Percentiles rank a stretch among this genome's conserved stretches.
phyloP scores from a whole-genome alignment of 2,113 vertebrate genomes.

The Aegithalos caudatus region DNA sequence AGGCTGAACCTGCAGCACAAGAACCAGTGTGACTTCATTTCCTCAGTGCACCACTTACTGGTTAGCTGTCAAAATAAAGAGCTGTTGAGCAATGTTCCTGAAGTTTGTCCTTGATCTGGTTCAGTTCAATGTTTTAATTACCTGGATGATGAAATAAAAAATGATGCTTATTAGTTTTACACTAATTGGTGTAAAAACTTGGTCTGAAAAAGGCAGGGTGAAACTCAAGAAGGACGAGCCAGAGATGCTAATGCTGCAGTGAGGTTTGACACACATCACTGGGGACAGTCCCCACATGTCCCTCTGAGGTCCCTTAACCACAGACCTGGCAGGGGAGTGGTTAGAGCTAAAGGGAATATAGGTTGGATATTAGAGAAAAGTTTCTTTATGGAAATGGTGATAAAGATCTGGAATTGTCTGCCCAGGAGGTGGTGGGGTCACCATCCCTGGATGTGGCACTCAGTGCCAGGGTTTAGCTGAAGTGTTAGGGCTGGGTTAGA shows the following conservation, averaged over 20 bases:
- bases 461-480: not conserved
- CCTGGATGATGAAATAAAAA: conserved; percentile 32
- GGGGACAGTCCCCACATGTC: not conserved
- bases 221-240: not conserved
- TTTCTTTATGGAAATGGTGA: too few relatives aligned
- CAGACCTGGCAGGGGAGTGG: not conserved
- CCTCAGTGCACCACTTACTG: not conserved
- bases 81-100: not conserved
- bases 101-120: conserved; percentile 60
- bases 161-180: not conserved
- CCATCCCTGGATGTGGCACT: not conserved
- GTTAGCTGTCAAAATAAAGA: not conserved
- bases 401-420: not conserved
- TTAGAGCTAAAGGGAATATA: not conserved
- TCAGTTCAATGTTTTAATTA: conserved; percentile 56
- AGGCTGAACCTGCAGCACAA: not conserved
- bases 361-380: not conserved
- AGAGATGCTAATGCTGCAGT: not conserved
- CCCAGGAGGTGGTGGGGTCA: rapidly evolving
- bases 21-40: not conserved
- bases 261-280: not conserved
- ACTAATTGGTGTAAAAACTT: not conserved
- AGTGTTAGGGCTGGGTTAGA: not conserved
- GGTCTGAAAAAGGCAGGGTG: not conserved
- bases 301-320: not conserved